Base-by-base conservation (phyloP, 1,140 invertebrate species). In the Listronotus bonariensis region DNA sequence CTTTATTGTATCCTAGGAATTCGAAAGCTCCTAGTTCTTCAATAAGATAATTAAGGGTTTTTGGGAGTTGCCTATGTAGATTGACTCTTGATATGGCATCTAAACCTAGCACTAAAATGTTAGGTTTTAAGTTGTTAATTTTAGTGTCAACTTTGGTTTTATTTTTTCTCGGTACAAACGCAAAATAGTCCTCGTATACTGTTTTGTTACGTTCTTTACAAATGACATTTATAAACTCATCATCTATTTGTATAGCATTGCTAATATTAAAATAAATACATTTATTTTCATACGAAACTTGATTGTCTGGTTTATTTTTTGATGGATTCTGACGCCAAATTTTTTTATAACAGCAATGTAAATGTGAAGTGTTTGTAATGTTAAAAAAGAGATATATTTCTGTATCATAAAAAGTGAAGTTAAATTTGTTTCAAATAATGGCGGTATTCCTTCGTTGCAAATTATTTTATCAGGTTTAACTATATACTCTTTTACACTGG, bases 51-150 rank as follows among this genome's bases (percentile, higher is more conserved):
- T 79, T 69, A 0, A 85, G 77, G 0, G 91, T 92, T 70, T 84
- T 83, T 0, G 88, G 89, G 88, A 95, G 90, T 60, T 91, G 89
- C 17, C 93, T 84, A 45, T 90, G 84, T 60, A 94, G 89, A 79
- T 96, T 95, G 49, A 95, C 80, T 46, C 92, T 83, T 0, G 93
- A 96, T 1, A 95, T 85, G 0, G 91, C 89, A 75, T 96, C 93
- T 12, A 96, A 82, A 0, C 94, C 94, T n/a, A 96, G 76, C 10
- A 96, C 81, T 18, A 96, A 80, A 0, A 97, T 82, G 68, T 86
- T 90, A 12, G 43, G 45, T 43, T 52, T 56, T 9, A 84, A 7
- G 3, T 52, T 49, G 71, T 69, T 38, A 75, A 65, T 51, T 75
- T 64, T 48, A 69, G 60, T 6, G 40, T 60, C 43, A 65, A 63